phyloP scores from a whole-genome alignment of 2,113 vertebrate species.

The Globicephala melas region DNA sequence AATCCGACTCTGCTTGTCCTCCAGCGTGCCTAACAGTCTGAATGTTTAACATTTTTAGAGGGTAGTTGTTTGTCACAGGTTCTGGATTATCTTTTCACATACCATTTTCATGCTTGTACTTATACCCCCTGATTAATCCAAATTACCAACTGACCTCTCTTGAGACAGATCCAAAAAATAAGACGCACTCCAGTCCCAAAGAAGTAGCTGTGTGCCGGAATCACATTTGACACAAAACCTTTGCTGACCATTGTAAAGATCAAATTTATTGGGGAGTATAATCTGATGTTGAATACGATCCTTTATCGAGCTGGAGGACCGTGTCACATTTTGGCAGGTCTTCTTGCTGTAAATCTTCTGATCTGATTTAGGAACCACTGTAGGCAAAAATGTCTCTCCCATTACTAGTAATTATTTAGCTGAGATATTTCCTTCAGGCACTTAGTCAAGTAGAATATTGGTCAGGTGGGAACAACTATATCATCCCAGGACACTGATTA shows the following conservation, averaged over 20 bases:
- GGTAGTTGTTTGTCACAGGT: neutral
- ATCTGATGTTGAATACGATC: neutral
- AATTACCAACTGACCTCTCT: conserved; percentile 61
- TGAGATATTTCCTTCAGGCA: neutral
- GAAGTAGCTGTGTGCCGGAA: neutral
- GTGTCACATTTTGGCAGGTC: neutral
- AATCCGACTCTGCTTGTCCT: neutral
- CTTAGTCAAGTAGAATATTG: neutral
- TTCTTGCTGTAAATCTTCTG: neutral
- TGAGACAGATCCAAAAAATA: conserved; percentile 41
- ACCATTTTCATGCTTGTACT: conserved; percentile 13
- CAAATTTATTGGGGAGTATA: too few species aligned
- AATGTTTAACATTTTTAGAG: neutral
- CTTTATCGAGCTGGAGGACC: neutral
- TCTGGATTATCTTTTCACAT: conserved; percentile 61
- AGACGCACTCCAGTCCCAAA: conserved; percentile 20
- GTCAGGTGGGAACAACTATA: neutral
- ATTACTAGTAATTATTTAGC: neutral
- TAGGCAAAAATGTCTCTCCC: neutral
- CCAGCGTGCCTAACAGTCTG: neutral
- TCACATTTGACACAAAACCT: neutral
- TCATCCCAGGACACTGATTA: neutral
- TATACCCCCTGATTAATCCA: conserved; percentile 42
- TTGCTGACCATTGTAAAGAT: neutral
- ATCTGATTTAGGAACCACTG: neutral